phyloP scores from a whole-genome alignment of 1,140 invertebrate genomes.

The Campoletis sonorensis region DNA sequence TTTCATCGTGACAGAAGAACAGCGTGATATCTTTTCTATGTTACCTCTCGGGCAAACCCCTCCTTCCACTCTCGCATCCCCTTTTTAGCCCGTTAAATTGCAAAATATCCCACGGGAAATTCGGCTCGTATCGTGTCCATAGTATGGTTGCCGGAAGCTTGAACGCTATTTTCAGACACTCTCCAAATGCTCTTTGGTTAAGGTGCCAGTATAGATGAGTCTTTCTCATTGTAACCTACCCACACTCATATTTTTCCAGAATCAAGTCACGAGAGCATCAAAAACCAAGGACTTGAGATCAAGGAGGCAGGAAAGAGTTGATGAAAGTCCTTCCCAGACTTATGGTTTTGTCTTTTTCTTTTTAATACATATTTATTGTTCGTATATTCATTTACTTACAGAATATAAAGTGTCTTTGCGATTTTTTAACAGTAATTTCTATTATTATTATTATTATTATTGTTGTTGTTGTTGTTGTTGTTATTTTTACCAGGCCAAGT shows the following conservation, averaged over 20 bases:
- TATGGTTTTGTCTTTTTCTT: neutral
- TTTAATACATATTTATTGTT: too few relatives aligned
- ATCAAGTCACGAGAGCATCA: slow-evolving; percentile 51
- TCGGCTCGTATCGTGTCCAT: slow-evolving; percentile 47
- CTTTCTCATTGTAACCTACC: slow-evolving; percentile 39
- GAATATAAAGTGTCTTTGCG: too few relatives aligned
- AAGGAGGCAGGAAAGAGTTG: neutral
- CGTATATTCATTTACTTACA: neutral
- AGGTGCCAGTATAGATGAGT: neutral
- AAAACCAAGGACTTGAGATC: slow-evolving; percentile 59
- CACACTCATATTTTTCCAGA: neutral
- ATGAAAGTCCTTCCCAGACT: neutral
- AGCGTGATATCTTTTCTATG: neutral
- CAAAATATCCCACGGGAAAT: slow-evolving; percentile 67
- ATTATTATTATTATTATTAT: too few relatives aligned
- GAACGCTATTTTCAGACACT: slow-evolving; percentile 9
- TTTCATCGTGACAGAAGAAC: slow-evolving; percentile 11
- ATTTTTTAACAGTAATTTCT: too few relatives aligned
- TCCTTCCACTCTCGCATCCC: slow-evolving; percentile 9
- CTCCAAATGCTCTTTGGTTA: neutral
- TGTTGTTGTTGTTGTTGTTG: too few relatives aligned
- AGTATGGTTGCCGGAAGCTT: slow-evolving; percentile 50
- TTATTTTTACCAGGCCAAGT: too few relatives aligned
- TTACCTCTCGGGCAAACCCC: neutral
- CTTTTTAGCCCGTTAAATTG: slow-evolving; percentile 63